A percentile compares a stretch with the other conserved stretches of the same genome.
Conservation (phyloP, 2,888 invertebrate species). For the Melinaea marsaeus region DNA sequence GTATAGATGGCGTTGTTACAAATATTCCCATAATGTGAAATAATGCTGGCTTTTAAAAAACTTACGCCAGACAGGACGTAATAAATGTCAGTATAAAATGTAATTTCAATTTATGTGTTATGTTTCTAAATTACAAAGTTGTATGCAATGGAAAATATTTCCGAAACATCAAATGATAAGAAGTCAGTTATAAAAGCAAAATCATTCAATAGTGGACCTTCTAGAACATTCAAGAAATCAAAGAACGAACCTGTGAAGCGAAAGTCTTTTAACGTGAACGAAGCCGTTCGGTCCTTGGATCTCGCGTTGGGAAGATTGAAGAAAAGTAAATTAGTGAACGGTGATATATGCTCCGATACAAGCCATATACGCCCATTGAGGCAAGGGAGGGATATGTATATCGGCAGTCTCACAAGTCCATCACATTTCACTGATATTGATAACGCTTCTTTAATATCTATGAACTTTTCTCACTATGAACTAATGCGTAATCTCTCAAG, state of each 20-base stretch:
- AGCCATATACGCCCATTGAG: constrained; percentile 31
- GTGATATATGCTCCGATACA: constrained; percentile 38
- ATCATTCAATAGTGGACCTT: constrained; percentile 42
- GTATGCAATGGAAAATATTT: constrained; percentile 53
- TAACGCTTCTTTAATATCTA: constrained; percentile 58
- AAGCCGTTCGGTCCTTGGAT: constrained; percentile 57
- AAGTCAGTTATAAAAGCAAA: constrained; percentile 49
- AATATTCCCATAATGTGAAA: background rate
- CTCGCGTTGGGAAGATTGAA: constrained; percentile 54
- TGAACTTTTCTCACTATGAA: constrained; percentile 70
- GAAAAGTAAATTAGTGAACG: constrained; percentile 55
- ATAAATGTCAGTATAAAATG: background rate
- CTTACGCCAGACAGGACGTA: background rate
- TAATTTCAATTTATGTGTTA: background rate
- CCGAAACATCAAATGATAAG: constrained; percentile 43
- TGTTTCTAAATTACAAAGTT: constrained; percentile 38
- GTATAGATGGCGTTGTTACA: background rate
- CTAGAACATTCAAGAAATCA: constrained; percentile 31
- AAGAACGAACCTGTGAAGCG: constrained; percentile 49
- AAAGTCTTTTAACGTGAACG: constrained; percentile 56
- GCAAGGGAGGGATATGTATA: constrained; percentile 42
- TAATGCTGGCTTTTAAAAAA: background rate
- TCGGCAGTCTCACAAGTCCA: constrained; percentile 40
- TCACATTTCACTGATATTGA: constrained; percentile 40
- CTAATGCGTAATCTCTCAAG: constrained; percentile 61